Evolutionary conservation across 2,113 vertebrate species (phyloP).

Genomic region (Chloropsis hardwickii): DNA sequence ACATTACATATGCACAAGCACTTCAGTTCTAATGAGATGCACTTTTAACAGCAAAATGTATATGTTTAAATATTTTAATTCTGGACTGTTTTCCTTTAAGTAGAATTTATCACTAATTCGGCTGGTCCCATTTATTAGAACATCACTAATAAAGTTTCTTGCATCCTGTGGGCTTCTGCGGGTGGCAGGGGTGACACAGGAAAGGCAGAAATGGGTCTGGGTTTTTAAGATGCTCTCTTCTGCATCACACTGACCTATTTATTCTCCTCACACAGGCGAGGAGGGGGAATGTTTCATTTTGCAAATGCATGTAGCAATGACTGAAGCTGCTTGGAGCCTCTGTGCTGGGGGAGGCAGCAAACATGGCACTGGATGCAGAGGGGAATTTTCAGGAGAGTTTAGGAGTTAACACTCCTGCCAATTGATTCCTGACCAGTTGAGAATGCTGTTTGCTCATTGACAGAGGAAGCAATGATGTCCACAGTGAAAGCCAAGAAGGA

Average conservation of each 20-base stretch:
- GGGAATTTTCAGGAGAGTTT: not conserved
- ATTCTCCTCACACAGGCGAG: not conserved
- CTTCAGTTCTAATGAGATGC: not conserved
- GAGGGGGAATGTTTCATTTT: not conserved
- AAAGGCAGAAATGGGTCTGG: not conserved
- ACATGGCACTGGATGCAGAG: not conserved
- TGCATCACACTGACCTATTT: constrained; percentile 42
- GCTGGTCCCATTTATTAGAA: not conserved
- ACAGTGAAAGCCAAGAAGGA: constrained; percentile 31
- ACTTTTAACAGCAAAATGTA: not conserved
- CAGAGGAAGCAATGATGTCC: constrained; percentile 36
- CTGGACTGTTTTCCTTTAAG: not conserved
- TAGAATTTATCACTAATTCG: not conserved
- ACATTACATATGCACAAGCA: not conserved
- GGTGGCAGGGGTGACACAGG: not conserved
- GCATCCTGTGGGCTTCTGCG: not conserved
- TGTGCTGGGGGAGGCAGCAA: not conserved
- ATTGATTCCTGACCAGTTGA: not conserved
- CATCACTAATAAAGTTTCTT: not conserved
- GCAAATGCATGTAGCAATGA: not conserved
- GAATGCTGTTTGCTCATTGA: not conserved
- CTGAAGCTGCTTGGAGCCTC: not conserved
- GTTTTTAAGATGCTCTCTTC: not conserved
- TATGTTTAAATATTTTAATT: constrained; percentile 11
- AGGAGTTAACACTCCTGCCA: not conserved